A percentile compares a stretch with the other conserved stretches of the same genome.
Evolutionary conservation across 2,888 invertebrate species (phyloP).

Genomic region (Pseudococcus jackbeardsleyi): DNA sequence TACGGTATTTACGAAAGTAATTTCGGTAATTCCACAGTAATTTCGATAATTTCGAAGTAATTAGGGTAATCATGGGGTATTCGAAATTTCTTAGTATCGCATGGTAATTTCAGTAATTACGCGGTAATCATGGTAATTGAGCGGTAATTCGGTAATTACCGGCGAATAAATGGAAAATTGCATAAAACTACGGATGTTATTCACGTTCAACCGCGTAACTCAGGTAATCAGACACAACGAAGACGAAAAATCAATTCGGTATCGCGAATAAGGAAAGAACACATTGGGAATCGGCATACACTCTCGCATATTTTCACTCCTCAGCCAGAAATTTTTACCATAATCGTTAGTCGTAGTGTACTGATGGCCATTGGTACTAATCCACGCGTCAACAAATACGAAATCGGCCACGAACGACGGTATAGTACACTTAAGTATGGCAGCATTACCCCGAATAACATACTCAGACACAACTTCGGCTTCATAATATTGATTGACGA

Average conservation of each 20-base stretch:
- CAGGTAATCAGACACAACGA: neutral
- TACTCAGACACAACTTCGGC: slow-evolving; percentile 82
- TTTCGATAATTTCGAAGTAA: too few relatives aligned
- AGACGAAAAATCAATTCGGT: neutral
- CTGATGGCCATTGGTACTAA: slow-evolving; percentile 76
- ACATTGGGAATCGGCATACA: neutral
- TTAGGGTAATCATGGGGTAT: too few relatives aligned
- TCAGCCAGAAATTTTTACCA: slow-evolving; percentile 68
- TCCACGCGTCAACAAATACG: slow-evolving; percentile 80
- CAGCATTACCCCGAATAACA: slow-evolving; percentile 81
- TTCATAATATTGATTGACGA: slow-evolving; percentile 80
- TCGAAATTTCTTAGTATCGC: too few relatives aligned
- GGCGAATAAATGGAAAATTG: too few relatives aligned
- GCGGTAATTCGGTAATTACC: too few relatives aligned
- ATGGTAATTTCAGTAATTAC: too few relatives aligned
- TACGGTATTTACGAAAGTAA: too few relatives aligned
- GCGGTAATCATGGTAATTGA: too few relatives aligned
- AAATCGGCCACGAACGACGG: slow-evolving; percentile 83
- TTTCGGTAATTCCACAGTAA: too few relatives aligned
- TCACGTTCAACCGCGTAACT: too few relatives aligned
- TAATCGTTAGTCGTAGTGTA: slow-evolving; percentile 72
- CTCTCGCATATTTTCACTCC: neutral
- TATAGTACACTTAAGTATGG: slow-evolving; percentile 80
- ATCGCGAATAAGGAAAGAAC: neutral
- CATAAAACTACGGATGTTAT: too few relatives aligned